Base-by-base conservation (phyloP, 1,140 invertebrate genomes). In the Campoletis sonorensis region DNA sequence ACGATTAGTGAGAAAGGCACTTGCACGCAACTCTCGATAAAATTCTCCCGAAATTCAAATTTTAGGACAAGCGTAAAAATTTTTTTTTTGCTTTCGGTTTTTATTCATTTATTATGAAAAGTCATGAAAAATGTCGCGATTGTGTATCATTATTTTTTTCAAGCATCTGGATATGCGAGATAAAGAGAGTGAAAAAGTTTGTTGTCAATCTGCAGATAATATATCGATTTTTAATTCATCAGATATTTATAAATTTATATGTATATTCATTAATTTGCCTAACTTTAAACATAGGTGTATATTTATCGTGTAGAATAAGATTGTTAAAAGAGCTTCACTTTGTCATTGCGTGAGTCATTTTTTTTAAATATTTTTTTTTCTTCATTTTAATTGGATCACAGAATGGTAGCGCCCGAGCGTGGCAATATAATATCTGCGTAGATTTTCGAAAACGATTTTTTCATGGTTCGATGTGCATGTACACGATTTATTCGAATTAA, bases 341-440 rank as follows among this genome's bases (percentile, higher is more conserved):
- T 78, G 68, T 80, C 85, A 84, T 82, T 79, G 75, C 81, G 79
- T 82, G 83, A 84, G 80, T 83, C 77, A 72, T 80, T 86, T 85
- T 81, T 15, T 67, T 27, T 67, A 23, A n/a, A 8, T 27, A 1
- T 67, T 67, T 82, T 84, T 79, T 80, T 37, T 81, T 33, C 45
- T 84, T 67, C 23, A 23, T 86, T 86, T 86, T 87, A 71, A 82
- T 89, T 86, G 84, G 85, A 90, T 90, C 87, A 90, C 88, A 90
- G 88, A 88, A 87, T 88, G 81, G 84, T 90, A 89, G 87, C 88
- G 86, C 87, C 84, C 87, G 88, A 90, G 86, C 87, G 80, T 87
- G 86, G 84, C 87, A 85, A 87, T 87, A 86, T 87, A 83, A 79
- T 80, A 51, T 27, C 81, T 73, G 82, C 82, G 58, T 81, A 85